These are phyloP conservation scores for Catocala sponsa DNA, from an alignment of 2,888 invertebrate species.

Conservation along the genomic window DNA sequence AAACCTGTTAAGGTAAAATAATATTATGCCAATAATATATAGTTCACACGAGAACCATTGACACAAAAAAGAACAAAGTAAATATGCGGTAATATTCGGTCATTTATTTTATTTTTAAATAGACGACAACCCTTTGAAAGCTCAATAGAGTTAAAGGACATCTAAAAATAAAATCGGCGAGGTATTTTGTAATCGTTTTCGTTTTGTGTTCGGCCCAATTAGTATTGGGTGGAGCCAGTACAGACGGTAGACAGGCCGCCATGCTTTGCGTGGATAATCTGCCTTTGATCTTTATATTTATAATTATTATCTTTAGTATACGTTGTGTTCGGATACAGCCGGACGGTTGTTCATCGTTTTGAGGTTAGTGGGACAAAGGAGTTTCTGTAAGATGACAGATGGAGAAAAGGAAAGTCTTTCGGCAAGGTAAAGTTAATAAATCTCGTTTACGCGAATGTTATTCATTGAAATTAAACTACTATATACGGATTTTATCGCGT, in stretches of 20 bases:
- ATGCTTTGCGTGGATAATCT: slow-evolving; percentile 10
- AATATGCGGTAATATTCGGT: too few species aligned
- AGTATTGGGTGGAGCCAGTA: not conserved
- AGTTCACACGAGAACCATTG: too few species aligned
- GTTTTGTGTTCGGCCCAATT: slow-evolving; percentile 5
- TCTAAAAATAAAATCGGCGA: too few species aligned
- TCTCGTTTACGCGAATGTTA: too few species aligned
- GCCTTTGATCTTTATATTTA: slow-evolving; percentile 22
- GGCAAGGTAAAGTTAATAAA: too few species aligned
- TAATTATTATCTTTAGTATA: slow-evolving; percentile 9
- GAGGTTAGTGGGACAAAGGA: slow-evolving; percentile 11
- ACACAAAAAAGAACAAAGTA: too few species aligned
- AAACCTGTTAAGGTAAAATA: too few species aligned
- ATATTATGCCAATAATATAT: too few species aligned
- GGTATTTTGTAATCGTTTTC: slow-evolving; percentile 1
- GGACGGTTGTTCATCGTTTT: not conserved
- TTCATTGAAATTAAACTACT: too few species aligned
- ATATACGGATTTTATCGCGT: too few species aligned
- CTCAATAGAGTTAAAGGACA: not conserved
- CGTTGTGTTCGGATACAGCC: not conserved
- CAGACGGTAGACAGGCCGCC: not conserved
- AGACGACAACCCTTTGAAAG: not conserved
- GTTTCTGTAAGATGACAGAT: not conserved
- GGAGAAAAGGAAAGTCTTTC: not conserved
- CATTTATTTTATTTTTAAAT: too few species aligned